phyloP scores from a whole-genome alignment of 2,113 vertebrate genomes.

The Urocitellus parryii region DNA sequence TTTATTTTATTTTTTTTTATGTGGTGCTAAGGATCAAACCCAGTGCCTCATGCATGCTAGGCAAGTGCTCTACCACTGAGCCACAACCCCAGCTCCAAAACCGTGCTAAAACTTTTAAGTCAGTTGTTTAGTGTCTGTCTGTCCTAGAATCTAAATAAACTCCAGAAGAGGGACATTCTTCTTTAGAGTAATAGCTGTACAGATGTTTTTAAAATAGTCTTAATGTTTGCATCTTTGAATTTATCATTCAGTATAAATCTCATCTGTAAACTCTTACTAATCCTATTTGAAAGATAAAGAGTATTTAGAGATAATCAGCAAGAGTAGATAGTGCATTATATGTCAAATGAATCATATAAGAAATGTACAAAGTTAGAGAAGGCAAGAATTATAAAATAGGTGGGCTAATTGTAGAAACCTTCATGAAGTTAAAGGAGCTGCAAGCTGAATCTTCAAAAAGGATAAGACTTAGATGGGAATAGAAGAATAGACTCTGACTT shows the following conservation, averaged over 20 bases:
- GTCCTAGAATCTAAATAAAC: not conserved
- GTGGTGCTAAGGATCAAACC: too few relatives aligned
- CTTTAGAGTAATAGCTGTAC: not conserved
- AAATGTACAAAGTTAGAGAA: slow-evolving; percentile 46
- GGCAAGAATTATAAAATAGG: not conserved
- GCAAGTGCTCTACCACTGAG: too few relatives aligned
- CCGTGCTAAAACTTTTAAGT: not conserved
- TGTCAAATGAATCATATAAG: slow-evolving; percentile 35
- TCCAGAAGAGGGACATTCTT: not conserved
- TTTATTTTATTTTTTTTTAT: too few relatives aligned
- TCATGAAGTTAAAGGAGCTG: not conserved
- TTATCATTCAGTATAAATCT: slow-evolving; percentile 6
- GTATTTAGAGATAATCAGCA: not conserved
- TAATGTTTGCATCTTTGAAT: slow-evolving; percentile 32
- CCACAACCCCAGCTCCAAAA: not conserved
- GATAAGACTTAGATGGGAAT: not conserved
- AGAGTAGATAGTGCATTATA: not conserved
- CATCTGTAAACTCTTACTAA: slow-evolving; percentile 5
- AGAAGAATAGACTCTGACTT: slow-evolving; percentile 16
- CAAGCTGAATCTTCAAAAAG: slow-evolving; percentile 14
- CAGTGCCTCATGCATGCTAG: too few relatives aligned
- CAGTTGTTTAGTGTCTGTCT: not conserved
- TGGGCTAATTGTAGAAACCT: not conserved
- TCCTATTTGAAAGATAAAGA: not conserved
- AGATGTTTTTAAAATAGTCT: slow-evolving; percentile 1